A percentile compares a stretch with the other conserved stretches of the same genome.
These are phyloP conservation scores for Gavialis gangeticus DNA, from an alignment of 2,113 vertebrate genomes.

Conservation along the genomic window DNA sequence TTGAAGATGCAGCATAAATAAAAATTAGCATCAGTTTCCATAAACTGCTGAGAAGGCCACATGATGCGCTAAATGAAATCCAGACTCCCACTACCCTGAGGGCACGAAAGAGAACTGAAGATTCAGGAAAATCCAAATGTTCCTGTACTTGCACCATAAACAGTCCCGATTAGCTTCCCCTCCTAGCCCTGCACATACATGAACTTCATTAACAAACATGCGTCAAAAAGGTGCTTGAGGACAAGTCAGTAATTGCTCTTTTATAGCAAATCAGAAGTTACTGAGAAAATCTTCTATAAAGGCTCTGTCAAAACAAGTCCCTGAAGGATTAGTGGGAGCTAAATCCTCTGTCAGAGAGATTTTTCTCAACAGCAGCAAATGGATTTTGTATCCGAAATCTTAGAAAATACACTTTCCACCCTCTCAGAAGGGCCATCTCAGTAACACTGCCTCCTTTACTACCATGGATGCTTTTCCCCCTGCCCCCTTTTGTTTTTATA, in stretches of 20 bases:
- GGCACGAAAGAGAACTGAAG: conserved; percentile 18
- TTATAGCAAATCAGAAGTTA: conserved; percentile 74
- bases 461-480: conserved; percentile 12
- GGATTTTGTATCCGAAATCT: conserved; percentile 78
- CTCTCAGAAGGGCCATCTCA: conserved; percentile 37
- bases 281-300: conserved; percentile 76
- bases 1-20: conserved; percentile 32
- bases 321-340: conserved; percentile 78
- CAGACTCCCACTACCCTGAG: conserved; percentile 48
- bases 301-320: conserved; percentile 83
- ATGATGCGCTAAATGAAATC: conserved; percentile 67
- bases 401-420: conserved; percentile 52
- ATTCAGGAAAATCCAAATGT: conserved; percentile 56
- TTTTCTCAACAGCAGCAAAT: conserved; percentile 75
- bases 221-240: conserved; percentile 63
- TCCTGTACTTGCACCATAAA: conserved; percentile 53
- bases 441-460: conserved; percentile 22
- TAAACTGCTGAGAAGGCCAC: conserved; percentile 64
- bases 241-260: conserved; percentile 77
- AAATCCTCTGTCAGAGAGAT: conserved; percentile 78
- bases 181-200: conserved; percentile 38
- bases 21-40: conserved; percentile 45
- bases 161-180: conserved; percentile 40
- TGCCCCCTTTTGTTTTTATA: conserved; percentile 16
- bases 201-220: conserved; percentile 72